Base-by-base conservation (phyloP, 1,140 invertebrate species). In the Pseudomyrmex flavicornis region DNA sequence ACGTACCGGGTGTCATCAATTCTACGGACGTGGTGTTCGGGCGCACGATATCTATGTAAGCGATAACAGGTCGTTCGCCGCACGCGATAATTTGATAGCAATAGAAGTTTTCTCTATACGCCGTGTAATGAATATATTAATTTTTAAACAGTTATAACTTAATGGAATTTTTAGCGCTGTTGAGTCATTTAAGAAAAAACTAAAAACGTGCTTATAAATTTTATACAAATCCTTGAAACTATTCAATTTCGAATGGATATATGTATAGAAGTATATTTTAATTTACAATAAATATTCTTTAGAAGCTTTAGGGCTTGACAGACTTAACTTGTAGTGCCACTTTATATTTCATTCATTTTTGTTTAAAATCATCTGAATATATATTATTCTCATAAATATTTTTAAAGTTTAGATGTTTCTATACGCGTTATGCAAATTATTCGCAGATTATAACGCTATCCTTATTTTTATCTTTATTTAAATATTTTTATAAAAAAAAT, bases 1-100 rank as follows among this genome's bases (percentile, higher is more conserved):
- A 82, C 44, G 75, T 89, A 89, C 87, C 84, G 87, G 87, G 87
- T 88, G 85, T 88, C 70, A 62, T 48, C 26, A 68, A 82, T 88
- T 88, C 72, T 56, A 26, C 50, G 56, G 62, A 85, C 75, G 35
- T 7, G 79, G 61, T 63, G 61, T 56, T 58, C 44, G 76, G 17
- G 17, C 26, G 54, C 65, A 44, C 22, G 48, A 76, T 62, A 69
- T 69, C 63, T 15, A 7, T 35, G 35, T 35, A 35, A 35, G 35
- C 35, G 84, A 85, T 88, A 79, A 85, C 62, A 77, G 80, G 83
- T 87, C 73, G 68, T 72, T 75, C 68, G 48, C 85, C 52, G 63
- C 35, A 20, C 59, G 50, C n/a, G 20, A 80, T 80, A 70, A 61
- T 58, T 70, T 15, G 44, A 52, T 59, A 10, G 76, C 12, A 26